Evolutionary conservation across 2,888 invertebrate genomes (phyloP).

Genomic region (Lumbricus terrestris): DNA sequence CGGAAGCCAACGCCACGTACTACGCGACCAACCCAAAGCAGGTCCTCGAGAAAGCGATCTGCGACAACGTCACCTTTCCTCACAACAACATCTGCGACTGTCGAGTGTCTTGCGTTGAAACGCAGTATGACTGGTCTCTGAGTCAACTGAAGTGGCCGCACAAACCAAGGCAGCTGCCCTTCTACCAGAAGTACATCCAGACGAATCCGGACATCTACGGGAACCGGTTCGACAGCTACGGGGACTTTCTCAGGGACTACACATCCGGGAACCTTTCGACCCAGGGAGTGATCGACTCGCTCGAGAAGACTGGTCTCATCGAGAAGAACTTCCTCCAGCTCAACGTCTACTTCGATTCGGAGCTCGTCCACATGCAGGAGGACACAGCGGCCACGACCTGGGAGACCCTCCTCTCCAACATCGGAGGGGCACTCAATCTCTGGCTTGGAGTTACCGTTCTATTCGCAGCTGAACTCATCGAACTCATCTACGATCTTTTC

Average conservation of each 20-base stretch:
- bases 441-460: not conserved
- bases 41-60: not conserved
- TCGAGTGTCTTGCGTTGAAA: not conserved
- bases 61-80: not conserved
- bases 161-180: not conserved
- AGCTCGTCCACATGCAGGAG: not conserved
- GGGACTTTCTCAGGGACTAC: not conserved
- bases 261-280: not conserved
- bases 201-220: not conserved
- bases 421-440: not conserved
- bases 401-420: not conserved
- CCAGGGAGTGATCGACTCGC: not conserved
- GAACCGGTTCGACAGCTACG: constrained; percentile 4
- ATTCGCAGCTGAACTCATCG: not conserved
- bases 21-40: not conserved
- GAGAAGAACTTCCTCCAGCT: constrained; percentile 7
- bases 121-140: not conserved
- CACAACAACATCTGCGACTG: constrained; percentile 3
- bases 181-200: constrained; percentile 8
- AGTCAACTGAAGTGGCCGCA: not conserved
- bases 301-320: not conserved
- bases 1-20: not conserved
- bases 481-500: not conserved
- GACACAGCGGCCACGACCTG: not conserved
- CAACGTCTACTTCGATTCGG: not conserved